These are phyloP conservation scores for Apodemus agrarius DNA, from an alignment of 2,797 vertebrate species.

Conservation along the genomic window DNA sequence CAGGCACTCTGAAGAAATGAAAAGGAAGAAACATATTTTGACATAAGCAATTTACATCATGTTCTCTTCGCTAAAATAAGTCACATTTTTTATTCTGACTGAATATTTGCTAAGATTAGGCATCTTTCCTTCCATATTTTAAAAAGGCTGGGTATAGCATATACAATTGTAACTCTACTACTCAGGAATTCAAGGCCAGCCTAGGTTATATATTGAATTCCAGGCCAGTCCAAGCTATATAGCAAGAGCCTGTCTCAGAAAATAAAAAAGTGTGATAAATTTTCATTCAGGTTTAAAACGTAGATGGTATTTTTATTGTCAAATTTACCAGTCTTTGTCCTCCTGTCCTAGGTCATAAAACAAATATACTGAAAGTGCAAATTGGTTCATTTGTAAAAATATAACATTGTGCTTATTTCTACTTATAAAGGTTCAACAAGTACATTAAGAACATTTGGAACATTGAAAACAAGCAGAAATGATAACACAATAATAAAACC, in stretches of 20 bases:
- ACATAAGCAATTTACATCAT: constrained; percentile 57
- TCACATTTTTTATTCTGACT: constrained; percentile 61
- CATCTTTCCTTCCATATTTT: constrained; percentile 58
- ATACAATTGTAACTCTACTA: not conserved
- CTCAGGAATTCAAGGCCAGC: not conserved
- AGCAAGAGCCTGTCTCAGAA: not conserved
- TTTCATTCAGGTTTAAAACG: constrained; percentile 64
- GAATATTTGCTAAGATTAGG: constrained; percentile 46
- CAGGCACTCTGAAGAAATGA: constrained; percentile 40
- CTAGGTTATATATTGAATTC: not conserved
- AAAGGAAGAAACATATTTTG: constrained; percentile 25
- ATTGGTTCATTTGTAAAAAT: constrained; percentile 35
- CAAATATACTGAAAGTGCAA: constrained; percentile 58
- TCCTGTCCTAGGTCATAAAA: constrained; percentile 47
- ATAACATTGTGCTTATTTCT: constrained; percentile 71
- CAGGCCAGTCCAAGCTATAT: not conserved
- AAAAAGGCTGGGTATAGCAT: not conserved
- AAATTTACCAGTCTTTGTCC: constrained; percentile 38
- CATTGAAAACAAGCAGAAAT: constrained; percentile 29
- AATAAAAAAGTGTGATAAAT: constrained; percentile 22
- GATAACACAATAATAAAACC: constrained; percentile 44
- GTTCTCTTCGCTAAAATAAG: constrained; percentile 54
- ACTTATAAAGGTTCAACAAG: constrained; percentile 46
- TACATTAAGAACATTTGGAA: constrained; percentile 48
- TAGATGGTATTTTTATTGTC: constrained; percentile 59